Evolutionary conservation across 2,888 invertebrate species (phyloP).

Genomic region (Synanthedon andrenaeformis): DNA sequence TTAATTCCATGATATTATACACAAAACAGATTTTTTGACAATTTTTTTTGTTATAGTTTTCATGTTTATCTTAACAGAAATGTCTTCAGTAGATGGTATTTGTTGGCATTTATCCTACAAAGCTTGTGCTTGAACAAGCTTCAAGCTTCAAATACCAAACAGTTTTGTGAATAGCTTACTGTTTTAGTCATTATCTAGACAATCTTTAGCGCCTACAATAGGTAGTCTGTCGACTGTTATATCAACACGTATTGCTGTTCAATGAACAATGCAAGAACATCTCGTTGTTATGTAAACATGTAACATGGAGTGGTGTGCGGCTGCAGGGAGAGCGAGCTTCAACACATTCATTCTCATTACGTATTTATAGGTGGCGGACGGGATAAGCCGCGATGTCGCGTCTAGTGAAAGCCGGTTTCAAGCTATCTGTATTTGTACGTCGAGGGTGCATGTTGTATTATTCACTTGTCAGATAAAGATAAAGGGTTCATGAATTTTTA

Average conservation of each 20-base stretch:
- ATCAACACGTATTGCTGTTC: not conserved
- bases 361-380: constrained; percentile 28
- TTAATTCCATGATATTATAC: no score
- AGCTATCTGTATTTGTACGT: not conserved
- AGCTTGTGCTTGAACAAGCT: no score
- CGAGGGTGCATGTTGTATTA: constrained; percentile 31
- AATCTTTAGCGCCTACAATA: not conserved
- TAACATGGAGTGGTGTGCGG: not conserved
- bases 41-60: no score
- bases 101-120: no score
- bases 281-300: not conserved
- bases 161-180: no score
- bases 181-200: no score
- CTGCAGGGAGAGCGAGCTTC: not conserved
- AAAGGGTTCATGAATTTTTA: constrained; percentile 39
- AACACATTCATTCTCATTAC: constrained; percentile 21
- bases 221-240: not conserved
- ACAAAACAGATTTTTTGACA: no score
- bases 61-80: no score
- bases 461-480: constrained; percentile 27
- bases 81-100: no score
- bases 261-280: not conserved
- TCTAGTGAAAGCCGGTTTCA: not conserved
- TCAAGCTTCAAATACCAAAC: no score
- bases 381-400: constrained; percentile 21